These are phyloP conservation scores for Helicorthomorpha holstii DNA, from an alignment of 1,140 invertebrate genomes.

Conservation along the genomic window DNA sequence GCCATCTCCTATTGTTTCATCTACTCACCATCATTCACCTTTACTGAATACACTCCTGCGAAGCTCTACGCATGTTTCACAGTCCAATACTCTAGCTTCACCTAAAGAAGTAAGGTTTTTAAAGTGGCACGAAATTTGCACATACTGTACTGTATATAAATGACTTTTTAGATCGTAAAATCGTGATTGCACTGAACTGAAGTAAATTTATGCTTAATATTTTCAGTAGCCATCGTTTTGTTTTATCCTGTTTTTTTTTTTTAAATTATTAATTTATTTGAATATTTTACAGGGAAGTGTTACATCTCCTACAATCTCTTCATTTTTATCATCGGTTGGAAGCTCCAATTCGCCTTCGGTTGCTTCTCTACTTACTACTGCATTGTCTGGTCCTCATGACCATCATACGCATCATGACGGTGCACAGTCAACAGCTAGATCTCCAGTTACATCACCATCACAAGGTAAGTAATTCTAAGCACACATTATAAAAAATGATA, in stretches of 20 bases:
- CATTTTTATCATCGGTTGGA: neutral
- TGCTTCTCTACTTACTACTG: constrained; percentile 6
- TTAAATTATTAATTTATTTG: too few species aligned
- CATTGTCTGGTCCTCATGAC: constrained; percentile 12
- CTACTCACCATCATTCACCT: neutral
- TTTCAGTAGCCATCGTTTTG: too few species aligned
- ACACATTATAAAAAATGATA: too few species aligned
- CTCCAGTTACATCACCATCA: constrained; percentile 10
- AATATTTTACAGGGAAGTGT: neutral
- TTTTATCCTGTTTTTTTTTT: too few species aligned
- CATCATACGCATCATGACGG: too few species aligned
- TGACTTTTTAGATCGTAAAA: too few species aligned
- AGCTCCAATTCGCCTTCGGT: neutral
- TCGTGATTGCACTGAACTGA: too few species aligned
- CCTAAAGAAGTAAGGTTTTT: neutral
- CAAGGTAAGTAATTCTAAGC: constrained; percentile 7
- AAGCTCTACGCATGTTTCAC: neutral
- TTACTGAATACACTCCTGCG: neutral
- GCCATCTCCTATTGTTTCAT: neutral
- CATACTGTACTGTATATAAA: too few species aligned
- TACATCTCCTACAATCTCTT: neutral
- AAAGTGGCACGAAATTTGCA: too few species aligned
- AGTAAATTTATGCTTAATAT: too few species aligned
- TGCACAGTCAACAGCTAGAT: constrained; percentile 1
- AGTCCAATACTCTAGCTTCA: neutral